Evolutionary conservation across 1,140 invertebrate species (phyloP), one percentile per base, ranked within the genome.

Genomic region (Cyrtorhinus lividipennis): DNA sequence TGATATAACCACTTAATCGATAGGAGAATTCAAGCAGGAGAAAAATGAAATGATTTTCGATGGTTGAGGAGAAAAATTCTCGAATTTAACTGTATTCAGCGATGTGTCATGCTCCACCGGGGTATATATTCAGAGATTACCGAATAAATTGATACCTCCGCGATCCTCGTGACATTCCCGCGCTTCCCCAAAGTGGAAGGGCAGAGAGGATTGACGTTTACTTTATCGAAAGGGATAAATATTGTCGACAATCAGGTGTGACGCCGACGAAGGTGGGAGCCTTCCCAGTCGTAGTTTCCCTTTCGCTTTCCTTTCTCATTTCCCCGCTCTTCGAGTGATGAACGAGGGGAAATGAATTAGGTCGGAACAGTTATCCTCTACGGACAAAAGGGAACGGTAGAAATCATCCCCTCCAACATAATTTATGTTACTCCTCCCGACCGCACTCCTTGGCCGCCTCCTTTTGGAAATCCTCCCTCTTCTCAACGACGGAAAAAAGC

Each of bases 301-400:
- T n/a, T n/a, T n/a, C n/a, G n/a, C n/a, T n/a, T n/a, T n/a, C n/a
- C n/a, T n/a, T n/a, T n/a, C n/a, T n/a, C n/a, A n/a, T n/a, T n/a
- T n/a, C n/a, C n/a, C n/a, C 30, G 5, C 30, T 15, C 48, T 20
- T 12, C 48, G 5, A 53, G 48, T 53, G 48, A 53, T 53, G 48
- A 13, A 53, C 8, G 8, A 20, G 48, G 48, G 20, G 48, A 53
- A 53, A 53, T 53, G 48, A 53, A 53, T 53, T 53, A 53, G 48
- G 48, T 53, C 20, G 48, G 48, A 53, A 53, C 48, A 53, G 48
- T 53, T 53, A 53, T 53, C 48, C 48, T 53, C 48, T 22, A 20
- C 48, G 12, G 48, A 53, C 48, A 53, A 53, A 53, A 53, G 48
- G 48, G 38, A 44, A n/a, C 48, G 48, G 10, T 53, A 20, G 48